These are phyloP conservation scores for Drepana falcataria DNA, from an alignment of 2,888 invertebrate genomes.

Conservation along the genomic window DNA sequence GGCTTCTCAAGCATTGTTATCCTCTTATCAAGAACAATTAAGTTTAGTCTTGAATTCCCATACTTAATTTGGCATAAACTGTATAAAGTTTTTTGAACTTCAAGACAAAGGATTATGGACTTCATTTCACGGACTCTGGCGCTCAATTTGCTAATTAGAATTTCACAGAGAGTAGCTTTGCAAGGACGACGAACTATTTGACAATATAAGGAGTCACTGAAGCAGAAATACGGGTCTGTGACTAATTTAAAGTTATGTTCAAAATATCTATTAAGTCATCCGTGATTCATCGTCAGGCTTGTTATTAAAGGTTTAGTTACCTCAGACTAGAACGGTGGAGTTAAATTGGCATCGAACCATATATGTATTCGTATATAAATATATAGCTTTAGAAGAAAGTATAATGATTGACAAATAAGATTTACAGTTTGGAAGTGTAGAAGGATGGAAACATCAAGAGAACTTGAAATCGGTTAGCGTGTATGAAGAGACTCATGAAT, in stretches of 20 bases:
- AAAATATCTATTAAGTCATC: conserved; percentile 13
- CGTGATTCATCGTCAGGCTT: neutral
- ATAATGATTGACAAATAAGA: too few species aligned
- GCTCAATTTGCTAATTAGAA: conserved; percentile 24
- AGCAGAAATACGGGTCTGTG: conserved; percentile 35
- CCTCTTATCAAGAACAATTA: neutral
- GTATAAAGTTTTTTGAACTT: conserved; percentile 4
- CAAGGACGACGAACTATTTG: conserved; percentile 22
- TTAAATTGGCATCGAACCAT: too few species aligned
- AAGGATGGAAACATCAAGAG: too few species aligned
- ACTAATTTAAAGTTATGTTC: conserved; percentile 32
- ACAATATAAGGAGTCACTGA: conserved; percentile 24
- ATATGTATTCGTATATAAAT: too few species aligned
- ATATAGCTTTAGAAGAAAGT: too few species aligned
- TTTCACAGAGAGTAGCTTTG: conserved; percentile 32
- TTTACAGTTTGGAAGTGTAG: too few species aligned
- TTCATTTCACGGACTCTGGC: conserved; percentile 12
- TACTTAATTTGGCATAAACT: neutral
- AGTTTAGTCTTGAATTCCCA: neutral
- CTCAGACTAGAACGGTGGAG: too few species aligned
- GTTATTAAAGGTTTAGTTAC: neutral
- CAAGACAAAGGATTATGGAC: neutral
- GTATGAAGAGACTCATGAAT: too few species aligned
- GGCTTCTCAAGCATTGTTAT: neutral
- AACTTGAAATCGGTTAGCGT: too few species aligned